Evolutionary conservation across 2,888 invertebrate species (phyloP).

Genomic region (Hemaris fuciformis): DNA sequence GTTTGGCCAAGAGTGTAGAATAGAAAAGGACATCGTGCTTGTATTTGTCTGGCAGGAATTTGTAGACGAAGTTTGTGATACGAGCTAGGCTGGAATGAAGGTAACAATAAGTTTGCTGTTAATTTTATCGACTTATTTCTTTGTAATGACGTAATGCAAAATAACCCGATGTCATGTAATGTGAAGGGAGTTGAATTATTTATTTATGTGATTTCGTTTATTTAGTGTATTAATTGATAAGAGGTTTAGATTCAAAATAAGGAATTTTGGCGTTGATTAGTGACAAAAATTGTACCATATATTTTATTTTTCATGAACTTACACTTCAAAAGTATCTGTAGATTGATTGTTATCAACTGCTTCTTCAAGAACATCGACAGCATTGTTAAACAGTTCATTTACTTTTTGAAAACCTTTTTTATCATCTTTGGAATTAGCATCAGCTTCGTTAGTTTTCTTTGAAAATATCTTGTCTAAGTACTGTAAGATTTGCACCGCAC

Average conservation of each 20-base stretch:
- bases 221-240: no score
- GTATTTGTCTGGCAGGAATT: slow-evolving; percentile 52
- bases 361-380: slow-evolving; percentile 39
- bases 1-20: slow-evolving; percentile 63
- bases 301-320: slow-evolving; percentile 39
- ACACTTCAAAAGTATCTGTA: slow-evolving; percentile 61
- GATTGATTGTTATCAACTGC: slow-evolving; percentile 32
- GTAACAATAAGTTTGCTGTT: no score
- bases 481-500: slow-evolving; percentile 42
- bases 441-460: slow-evolving; percentile 19
- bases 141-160: no score
- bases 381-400: slow-evolving; percentile 45
- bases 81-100: slow-evolving; percentile 55
- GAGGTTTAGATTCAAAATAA: no score
- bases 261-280: no score
- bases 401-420: slow-evolving; percentile 30
- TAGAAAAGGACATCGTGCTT: slow-evolving; percentile 65
- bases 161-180: no score
- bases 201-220: no score
- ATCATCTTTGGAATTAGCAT: slow-evolving; percentile 19
- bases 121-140: no score
- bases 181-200: no score
- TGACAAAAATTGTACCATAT: no score
- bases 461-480: slow-evolving; percentile 56
- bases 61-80: slow-evolving; percentile 52